Base-by-base conservation (phyloP, 2,797 vertebrate genomes). In the Lagocephalus sceleratus region DNA sequence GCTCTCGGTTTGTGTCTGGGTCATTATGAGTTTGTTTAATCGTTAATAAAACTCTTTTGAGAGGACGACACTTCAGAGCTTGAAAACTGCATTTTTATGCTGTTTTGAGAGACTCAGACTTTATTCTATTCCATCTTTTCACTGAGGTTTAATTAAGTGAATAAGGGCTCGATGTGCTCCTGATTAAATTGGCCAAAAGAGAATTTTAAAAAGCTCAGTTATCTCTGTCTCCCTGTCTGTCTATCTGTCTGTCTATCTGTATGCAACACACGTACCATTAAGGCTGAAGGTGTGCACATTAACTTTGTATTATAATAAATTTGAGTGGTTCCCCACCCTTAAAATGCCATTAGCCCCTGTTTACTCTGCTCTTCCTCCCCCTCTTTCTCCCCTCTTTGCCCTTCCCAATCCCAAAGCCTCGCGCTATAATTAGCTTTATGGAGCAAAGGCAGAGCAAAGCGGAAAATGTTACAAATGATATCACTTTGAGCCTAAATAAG, bases 281-380 rank as follows among this genome's bases (percentile, higher is more conserved):
- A 47, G 43, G 60, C 45, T 51, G 22, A 60, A 84, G 81, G 80
- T 82, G 74, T 72, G 66, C 61, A 66, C 75, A 81, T 87, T 84
- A 78, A 54, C 50, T 73, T 86, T 85, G 85, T 81, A 88, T 88
- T 86, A 85, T 62, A 73, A 84, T 84, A 87, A 88, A 85, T 78
- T 72, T 66, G 72, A 87, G 85, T 85, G 84, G 78, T 79, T 77
- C 75, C 61, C 71, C 64, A 76, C 75, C 78, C 80, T 86, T 83
- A 86, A 87, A 87, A 88, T 85, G 76, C 75, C 78, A 87, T 86
- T 87, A 87, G 72, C 57, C 57, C 56, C 70, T 57, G 49, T 64
- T 67, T 66, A 52, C 61, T 51, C 64, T 59, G 56, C 41, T 50
- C 39, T 29, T 2, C 49, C 61, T 14, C 32, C 63, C 54, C 54